phyloP scores from a whole-genome alignment of 1,140 invertebrate genomes.

The Diuraphis noxia region DNA sequence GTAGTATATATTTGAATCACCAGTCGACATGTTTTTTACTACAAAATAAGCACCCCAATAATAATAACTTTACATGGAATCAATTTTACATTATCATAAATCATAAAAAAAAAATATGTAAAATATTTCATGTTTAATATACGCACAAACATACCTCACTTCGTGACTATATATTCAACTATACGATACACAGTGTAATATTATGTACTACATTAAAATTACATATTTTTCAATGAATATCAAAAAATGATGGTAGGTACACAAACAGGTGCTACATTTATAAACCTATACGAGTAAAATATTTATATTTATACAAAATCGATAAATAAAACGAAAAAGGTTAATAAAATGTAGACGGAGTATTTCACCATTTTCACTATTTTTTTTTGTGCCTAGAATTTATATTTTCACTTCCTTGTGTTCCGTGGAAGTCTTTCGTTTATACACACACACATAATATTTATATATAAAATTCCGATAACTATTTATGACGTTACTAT shows the following conservation, averaged over 20 bases:
- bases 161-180: too few species aligned
- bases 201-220: background rate
- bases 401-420: background rate
- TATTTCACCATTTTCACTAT: background rate
- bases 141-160: background rate
- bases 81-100: background rate
- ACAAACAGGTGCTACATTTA: background rate
- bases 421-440: background rate
- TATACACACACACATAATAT: background rate
- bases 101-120: background rate
- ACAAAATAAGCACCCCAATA: background rate
- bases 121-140: background rate
- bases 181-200: background rate
- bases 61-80: background rate
- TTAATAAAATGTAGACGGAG: background rate
- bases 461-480: background rate
- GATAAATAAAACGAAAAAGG: background rate
- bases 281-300: background rate
- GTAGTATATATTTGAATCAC: background rate
- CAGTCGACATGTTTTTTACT: background rate
- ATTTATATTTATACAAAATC: slow-evolving; percentile 1
- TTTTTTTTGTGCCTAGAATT: background rate
- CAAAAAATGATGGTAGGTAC: background rate
- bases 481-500: slow-evolving; percentile 8
- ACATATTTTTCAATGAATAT: background rate